Percentiles rank a stretch among this genome's conserved stretches.
phyloP scores from a whole-genome alignment of 2,113 vertebrate species.

The Entosphenus tridentatus region DNA sequence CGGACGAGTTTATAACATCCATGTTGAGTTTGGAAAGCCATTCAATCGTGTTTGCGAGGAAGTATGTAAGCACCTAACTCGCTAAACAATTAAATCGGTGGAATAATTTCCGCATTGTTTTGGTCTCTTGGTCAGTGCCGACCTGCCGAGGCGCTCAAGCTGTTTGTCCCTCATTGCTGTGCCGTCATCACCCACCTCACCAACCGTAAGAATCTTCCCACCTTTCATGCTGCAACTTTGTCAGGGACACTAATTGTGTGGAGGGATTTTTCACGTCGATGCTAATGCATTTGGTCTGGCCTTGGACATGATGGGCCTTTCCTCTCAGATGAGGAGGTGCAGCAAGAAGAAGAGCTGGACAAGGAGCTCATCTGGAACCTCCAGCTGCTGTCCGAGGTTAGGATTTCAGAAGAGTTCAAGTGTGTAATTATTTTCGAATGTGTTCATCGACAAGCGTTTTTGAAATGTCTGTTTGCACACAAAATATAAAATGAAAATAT shows the following conservation, averaged over 20 bases:
- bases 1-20: no score
- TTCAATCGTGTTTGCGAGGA: no score
- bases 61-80: no score
- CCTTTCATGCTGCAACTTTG: background rate
- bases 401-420: background rate
- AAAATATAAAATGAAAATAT: background rate
- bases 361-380: conserved; percentile 92
- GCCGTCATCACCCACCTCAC: conserved; percentile 66
- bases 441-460: no score
- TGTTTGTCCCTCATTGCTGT: conserved; percentile 87
- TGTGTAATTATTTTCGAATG: no score
- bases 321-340: conserved; percentile 66
- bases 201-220: conserved; percentile 38
- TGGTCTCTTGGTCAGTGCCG: conserved; percentile 44
- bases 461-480: background rate
- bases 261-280: background rate
- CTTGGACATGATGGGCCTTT: conserved; percentile 9
- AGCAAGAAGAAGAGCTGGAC: conserved; percentile 77
- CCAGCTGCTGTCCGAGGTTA: conserved; percentile 72
- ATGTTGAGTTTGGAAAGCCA: no score
- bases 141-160: conserved; percentile 62
- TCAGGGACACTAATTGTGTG: background rate
- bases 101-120: no score
- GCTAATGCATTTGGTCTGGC: background rate
- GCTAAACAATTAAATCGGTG: no score